These are phyloP conservation scores for Mallotus villosus DNA, from an alignment of 2,797 vertebrate genomes.

Conservation along the genomic window DNA sequence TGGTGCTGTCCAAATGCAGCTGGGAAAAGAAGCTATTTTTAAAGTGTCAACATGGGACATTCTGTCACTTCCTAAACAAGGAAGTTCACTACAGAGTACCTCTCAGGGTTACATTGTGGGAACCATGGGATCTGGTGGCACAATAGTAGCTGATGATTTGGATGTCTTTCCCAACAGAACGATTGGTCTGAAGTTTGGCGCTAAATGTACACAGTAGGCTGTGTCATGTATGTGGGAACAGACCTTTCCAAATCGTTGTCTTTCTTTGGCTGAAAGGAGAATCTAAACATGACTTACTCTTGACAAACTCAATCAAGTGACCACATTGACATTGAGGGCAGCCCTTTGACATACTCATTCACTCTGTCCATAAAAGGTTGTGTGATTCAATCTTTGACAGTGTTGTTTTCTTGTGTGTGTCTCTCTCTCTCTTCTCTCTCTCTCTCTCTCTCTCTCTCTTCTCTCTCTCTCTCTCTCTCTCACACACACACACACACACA, in stretches of 20 bases:
- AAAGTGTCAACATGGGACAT: slow-evolving; percentile 55
- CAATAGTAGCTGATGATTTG: too few species aligned
- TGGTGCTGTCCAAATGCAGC: slow-evolving; percentile 37
- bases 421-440: neutral
- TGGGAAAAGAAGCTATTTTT: slow-evolving; percentile 49
- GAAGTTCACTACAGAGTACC: neutral
- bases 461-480: slow-evolving; percentile 16
- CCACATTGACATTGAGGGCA: neutral
- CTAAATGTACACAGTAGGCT: too few species aligned
- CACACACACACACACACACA: too few species aligned
- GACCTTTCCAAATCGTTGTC: too few species aligned
- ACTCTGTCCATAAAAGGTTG: neutral
- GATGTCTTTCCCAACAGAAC: too few species aligned
- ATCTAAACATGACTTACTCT: neutral
- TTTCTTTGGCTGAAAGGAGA: neutral
- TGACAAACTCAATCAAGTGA: neutral
- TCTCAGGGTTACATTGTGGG: neutral
- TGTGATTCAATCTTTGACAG: slow-evolving; percentile 6
- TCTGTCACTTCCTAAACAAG: neutral
- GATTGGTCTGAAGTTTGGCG: too few species aligned
- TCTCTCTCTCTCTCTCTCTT: too few species aligned
- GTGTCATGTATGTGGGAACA: too few species aligned
- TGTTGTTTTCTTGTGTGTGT: neutral
- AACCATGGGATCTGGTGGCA: neutral
- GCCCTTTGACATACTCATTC: neutral